These are phyloP conservation scores for Antheraea pernyi DNA, from an alignment of 1,140 invertebrate species.

Conservation along the genomic window DNA sequence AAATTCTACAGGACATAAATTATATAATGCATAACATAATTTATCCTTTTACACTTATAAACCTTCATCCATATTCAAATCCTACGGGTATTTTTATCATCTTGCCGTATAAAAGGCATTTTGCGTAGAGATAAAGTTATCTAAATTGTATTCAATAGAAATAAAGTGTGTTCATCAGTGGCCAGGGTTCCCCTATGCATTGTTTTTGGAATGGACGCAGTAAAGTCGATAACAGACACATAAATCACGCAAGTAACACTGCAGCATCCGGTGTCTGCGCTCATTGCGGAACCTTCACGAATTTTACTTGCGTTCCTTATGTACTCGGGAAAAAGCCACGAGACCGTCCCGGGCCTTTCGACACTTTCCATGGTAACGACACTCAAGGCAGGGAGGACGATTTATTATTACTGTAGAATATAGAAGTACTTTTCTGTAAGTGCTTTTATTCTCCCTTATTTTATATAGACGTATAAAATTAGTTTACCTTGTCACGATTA, in stretches of 20 bases:
- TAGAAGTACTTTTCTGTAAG: conserved; percentile 44
- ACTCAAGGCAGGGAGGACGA: conserved; percentile 41
- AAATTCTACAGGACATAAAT: no score
- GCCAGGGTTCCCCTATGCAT: conserved; percentile 37
- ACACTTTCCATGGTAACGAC: conserved; percentile 29
- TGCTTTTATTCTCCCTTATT: neutral
- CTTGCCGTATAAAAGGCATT: neutral
- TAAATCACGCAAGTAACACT: conserved; percentile 72
- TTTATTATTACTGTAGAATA: conserved; percentile 49
- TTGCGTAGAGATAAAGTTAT: neutral
- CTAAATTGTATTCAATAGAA: neutral
- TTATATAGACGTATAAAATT: neutral
- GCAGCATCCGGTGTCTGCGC: conserved; percentile 64
- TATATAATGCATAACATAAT: no score
- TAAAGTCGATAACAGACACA: conserved; percentile 63
- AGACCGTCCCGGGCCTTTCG: conserved; percentile 6
- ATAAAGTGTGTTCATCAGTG: conserved; percentile 25
- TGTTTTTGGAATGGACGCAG: conserved; percentile 56
- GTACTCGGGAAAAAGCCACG: conserved; percentile 9
- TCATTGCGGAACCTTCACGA: conserved; percentile 42
- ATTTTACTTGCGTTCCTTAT: conserved; percentile 49
- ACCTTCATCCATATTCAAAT: no score
- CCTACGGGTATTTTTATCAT: neutral
- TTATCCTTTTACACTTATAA: no score
- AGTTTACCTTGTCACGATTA: neutral